Conservation (phyloP, 2,113 vertebrate genomes). For the Vanacampus margaritifer region DNA sequence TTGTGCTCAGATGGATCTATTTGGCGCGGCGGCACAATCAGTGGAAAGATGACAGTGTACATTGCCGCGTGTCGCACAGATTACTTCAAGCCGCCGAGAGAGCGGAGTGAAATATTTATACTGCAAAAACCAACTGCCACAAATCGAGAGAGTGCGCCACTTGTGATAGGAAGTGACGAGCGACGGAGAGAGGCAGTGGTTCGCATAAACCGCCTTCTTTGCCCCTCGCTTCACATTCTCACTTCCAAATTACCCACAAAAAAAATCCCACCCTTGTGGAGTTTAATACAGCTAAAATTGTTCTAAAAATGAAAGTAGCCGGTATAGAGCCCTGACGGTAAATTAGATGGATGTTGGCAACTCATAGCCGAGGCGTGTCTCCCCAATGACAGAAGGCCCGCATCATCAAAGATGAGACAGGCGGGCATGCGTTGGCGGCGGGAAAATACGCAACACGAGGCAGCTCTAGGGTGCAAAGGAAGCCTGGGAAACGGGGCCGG, state of each 20-base stretch:
- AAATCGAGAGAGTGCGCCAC: constrained; percentile 6
- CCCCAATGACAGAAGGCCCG: constrained; percentile 32
- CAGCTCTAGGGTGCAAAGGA: constrained; percentile 17
- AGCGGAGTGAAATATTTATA: constrained; percentile 38
- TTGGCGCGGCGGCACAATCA: constrained; percentile 40
- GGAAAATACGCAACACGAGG: background rate
- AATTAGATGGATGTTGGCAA: constrained; percentile 53
- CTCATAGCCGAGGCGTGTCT: constrained; percentile 47
- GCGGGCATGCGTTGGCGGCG: background rate
- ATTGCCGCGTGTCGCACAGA: constrained; percentile 29
- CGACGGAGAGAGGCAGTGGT: too few relatives aligned
- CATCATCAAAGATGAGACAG: constrained; percentile 37
- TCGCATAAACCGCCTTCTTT: constrained; percentile 4
- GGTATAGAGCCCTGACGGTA: too few relatives aligned
- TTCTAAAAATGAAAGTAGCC: too few relatives aligned
- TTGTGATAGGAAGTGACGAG: background rate
- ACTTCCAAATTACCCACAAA: constrained; percentile 33
- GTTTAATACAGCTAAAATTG: too few relatives aligned
- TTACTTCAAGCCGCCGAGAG: constrained; percentile 25
- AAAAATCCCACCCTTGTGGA: too few relatives aligned
- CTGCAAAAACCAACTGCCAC: constrained; percentile 28
- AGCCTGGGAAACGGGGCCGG: background rate
- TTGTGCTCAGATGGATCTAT: constrained; percentile 39
- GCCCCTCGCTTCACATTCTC: constrained; percentile 15
- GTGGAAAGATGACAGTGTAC: constrained; percentile 28